phyloP scores from a whole-genome alignment of 1,140 invertebrate genomes.

The Lucilia cuprina region DNA sequence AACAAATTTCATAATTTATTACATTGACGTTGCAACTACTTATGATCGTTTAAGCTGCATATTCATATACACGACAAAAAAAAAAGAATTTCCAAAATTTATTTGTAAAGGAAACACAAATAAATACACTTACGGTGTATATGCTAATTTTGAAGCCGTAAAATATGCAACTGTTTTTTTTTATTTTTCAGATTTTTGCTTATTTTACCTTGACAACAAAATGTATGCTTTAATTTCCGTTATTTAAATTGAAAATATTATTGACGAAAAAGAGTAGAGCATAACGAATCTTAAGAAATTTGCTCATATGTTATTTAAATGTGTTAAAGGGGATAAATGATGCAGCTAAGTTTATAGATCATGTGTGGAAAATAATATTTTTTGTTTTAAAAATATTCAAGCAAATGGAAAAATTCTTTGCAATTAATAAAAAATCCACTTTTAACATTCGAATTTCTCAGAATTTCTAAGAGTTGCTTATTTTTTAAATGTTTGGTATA shows the following conservation, averaged over 20 bases:
- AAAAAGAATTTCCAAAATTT: background rate
- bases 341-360: no score
- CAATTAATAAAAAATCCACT: no score
- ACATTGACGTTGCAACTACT: conserved; percentile 6
- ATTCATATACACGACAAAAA: background rate
- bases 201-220: background rate
- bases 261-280: background rate
- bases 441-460: no score
- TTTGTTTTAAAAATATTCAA: no score
- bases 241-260: conserved; percentile 21
- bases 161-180: conserved; percentile 16
- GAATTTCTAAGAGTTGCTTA: no score
- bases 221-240: conserved; percentile 25
- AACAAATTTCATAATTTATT: conserved; percentile 29
- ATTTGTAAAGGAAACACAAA: background rate
- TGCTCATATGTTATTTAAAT: no score
- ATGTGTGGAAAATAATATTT: no score
- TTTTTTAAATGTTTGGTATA: no score
- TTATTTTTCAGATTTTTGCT: background rate
- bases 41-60: background rate
- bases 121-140: background rate
- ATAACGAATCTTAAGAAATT: background rate
- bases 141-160: background rate
- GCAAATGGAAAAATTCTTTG: no score
- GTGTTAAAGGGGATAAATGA: no score